Evolutionary conservation across 2,888 invertebrate species (phyloP), one percentile per base, ranked within the genome.

Genomic region (Glyphotaelius pellucidus): DNA sequence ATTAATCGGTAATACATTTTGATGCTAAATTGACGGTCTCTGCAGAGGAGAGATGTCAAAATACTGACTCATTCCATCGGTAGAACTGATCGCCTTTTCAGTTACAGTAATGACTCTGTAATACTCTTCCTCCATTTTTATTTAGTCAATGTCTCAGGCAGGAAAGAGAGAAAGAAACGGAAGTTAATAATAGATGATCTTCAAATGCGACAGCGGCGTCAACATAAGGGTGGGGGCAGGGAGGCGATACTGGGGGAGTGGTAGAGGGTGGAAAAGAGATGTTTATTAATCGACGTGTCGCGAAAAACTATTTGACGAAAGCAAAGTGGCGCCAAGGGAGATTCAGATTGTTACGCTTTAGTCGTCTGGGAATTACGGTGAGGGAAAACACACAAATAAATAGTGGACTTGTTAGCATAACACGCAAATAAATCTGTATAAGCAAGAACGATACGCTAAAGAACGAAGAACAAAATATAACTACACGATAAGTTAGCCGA

Each of bases 261-360:
- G 31, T 25, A 84, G 25, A 25, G 25, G n/a, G 38, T 5, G n/a
- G 38, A 52, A 87, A 52, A 32, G 87, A 52, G 87, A 87, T 87
- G 87, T 87, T 87, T 87, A 87, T 87, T 87, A 87, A 87, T 87
- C 87, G 87, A 87, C 87, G 87, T 87, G 87, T 87, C 52, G 87
- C 87, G 87, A 87, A 87, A 87, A 87, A 87, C 52, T 87, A 67
- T 67, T 52, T 42, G 47, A 87, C 87, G 87, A 52, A 52, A 47
- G 87, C n/a, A 52, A 25, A 87, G 87, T 87, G 87, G 87, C 87
- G 87, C 87, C 87, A 67, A 31, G 52, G 67, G 87, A 35, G 87
- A 52, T 87, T 67, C 31, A 30, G 87, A 67, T 35, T 47, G 52
- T 31, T 52, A 32, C 87, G 87, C 52, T 52, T 87, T 87, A 31